Evolutionary conservation across 1,140 invertebrate genomes (phyloP), one percentile per base, ranked within the genome.

Genomic region (Hylaeus volcanicus): DNA sequence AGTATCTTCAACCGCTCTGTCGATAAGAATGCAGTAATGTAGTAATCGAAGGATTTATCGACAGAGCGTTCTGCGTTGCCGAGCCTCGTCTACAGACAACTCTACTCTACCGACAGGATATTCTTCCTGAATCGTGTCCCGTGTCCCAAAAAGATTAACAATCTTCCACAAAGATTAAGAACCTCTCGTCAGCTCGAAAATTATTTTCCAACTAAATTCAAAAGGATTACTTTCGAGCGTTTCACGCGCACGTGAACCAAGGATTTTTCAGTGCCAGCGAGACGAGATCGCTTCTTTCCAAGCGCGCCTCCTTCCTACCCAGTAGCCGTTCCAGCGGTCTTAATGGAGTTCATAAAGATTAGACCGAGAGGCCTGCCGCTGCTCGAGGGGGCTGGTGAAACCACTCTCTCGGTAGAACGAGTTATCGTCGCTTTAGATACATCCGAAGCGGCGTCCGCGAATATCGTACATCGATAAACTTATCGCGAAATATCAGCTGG

Each of bases 331-430:
- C 68, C 80, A 60, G 79, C 63, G 83, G 84, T 85, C 83, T 86
- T 86, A 86, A 86, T 86, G 84, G 84, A 86, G 83, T 85, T 86
- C 83, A 86, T 86, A 85, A 86, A 86, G 84, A 86, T 86, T 86
- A 86, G 83, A 86, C 74, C 71, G 70, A 66, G 70, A 71, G 74
- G 84, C 68, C 79, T 69, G 84, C 65, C 81, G 82, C 51, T 71
- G 82, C 51, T 71, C 26, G 26, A 74, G 65, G 68, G 84, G 84
- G 68, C 83, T 61, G 79, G 83, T 78, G 84, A 85, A 85, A 85
- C 84, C 83, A 82, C 79, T 86, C 83, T 86, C 79, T 61, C 69
- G 83, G 37, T 6, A 79, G 83, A 85, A 85, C 84, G 79, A 85
- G 83, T 85, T 85, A 74, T 82, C 84, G 84, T 74, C 79, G 74